Conservation (phyloP, 2,113 vertebrate genomes). For the Python bivittatus region DNA sequence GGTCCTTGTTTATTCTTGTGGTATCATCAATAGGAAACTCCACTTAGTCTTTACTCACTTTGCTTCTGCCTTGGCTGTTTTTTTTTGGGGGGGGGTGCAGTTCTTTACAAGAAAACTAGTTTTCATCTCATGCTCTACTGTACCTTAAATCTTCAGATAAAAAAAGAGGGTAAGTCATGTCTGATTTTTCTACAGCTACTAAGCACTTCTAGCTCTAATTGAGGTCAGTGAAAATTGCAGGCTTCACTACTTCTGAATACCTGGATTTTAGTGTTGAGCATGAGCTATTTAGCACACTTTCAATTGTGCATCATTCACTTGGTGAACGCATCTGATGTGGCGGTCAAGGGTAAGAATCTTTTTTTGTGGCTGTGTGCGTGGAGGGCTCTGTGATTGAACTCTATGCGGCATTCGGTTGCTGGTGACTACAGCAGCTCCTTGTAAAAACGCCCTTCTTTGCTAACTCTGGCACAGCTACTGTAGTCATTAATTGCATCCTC, state of each 20-base stretch:
- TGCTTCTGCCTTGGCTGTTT: neutral
- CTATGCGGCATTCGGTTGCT: slow-evolving; percentile 18
- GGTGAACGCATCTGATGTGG: neutral
- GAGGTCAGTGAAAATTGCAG: slow-evolving; percentile 25
- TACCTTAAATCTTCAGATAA: neutral
- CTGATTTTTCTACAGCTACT: slow-evolving; percentile 9
- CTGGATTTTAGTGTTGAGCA: neutral
- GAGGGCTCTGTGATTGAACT: slow-evolving; percentile 17
- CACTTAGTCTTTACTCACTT: neutral
- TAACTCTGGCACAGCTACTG: slow-evolving; percentile 51
- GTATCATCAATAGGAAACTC: neutral
- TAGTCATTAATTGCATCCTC: slow-evolving; percentile 69
- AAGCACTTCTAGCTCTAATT: slow-evolving; percentile 19
- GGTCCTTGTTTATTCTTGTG: no score
- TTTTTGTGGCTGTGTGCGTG: neutral
- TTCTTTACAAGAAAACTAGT: neutral
- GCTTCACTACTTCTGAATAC: neutral
- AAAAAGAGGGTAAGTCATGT: slow-evolving; percentile 1
- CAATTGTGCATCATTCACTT: slow-evolving; percentile 23
- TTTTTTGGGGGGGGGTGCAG: no score
- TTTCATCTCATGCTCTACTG: neutral
- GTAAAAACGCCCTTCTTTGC: slow-evolving; percentile 54
- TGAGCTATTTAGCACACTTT: slow-evolving; percentile 14
- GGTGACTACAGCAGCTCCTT: slow-evolving; percentile 43
- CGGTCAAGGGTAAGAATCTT: neutral